These are phyloP conservation scores for Sycobia sp. DNA, from an alignment of 1,140 invertebrate genomes.

Conservation along the genomic window DNA sequence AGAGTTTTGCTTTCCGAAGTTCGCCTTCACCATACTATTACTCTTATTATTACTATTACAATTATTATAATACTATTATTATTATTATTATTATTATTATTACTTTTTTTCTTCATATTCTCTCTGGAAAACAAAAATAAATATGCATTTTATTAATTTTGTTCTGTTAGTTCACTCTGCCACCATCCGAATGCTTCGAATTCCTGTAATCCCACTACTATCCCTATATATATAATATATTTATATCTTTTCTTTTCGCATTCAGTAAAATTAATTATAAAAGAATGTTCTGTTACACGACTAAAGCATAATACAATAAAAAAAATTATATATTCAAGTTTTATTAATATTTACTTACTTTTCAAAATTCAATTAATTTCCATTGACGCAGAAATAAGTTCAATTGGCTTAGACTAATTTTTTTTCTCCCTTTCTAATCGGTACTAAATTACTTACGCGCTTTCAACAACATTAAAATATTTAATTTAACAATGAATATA, in stretches of 20 bases:
- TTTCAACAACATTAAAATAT: conserved; percentile 3
- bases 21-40: no score
- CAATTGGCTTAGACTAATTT: conserved; percentile 22
- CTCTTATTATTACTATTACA: conserved; percentile 1
- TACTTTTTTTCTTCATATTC: conserved; percentile 5
- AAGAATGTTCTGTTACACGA: no score
- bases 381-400: no score
- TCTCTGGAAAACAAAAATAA: conserved; percentile 16
- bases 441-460: conserved; percentile 13
- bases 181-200: conserved; percentile 13
- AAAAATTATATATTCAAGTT: background rate
- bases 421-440: conserved; percentile 5
- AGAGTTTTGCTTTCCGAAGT: conserved; percentile 15
- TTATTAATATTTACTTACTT: no score
- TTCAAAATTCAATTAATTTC: background rate
- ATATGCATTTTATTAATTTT: conserved; percentile 29
- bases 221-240: no score
- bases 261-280: conserved; percentile 13
- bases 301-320: background rate
- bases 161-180: conserved; percentile 16
- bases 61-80: conserved; percentile 10
- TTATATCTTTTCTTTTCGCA: background rate
- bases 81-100: conserved; percentile 18
- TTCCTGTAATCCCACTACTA: conserved; percentile 6
- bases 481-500: conserved; percentile 5